Evolutionary conservation across 2,113 vertebrate species (phyloP).

Genomic region (Syngnathoides biaculeatus): DNA sequence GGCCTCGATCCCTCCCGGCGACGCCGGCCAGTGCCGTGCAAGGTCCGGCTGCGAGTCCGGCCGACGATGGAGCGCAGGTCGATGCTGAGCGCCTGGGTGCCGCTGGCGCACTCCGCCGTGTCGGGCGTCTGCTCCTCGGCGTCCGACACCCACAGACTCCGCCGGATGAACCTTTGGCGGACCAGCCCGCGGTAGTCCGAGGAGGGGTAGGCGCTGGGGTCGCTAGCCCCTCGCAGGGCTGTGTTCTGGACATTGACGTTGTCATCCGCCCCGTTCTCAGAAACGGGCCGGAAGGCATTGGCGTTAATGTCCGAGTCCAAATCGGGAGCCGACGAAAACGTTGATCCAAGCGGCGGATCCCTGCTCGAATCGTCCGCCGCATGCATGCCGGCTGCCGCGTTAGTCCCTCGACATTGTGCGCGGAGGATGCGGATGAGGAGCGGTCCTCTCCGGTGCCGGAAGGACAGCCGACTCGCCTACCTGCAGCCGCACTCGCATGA

Average conservation of each 20-base stretch:
- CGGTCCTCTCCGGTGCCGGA: constrained; percentile 60
- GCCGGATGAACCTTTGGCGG: constrained; percentile 86
- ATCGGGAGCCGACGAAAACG: constrained; percentile 64
- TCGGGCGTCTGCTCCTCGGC: constrained; percentile 82
- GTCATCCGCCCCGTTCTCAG: constrained; percentile 67
- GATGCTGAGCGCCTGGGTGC: constrained; percentile 48
- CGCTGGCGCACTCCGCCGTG: constrained; percentile 70
- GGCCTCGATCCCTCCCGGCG: constrained; percentile 49
- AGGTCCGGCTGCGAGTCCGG: constrained; percentile 52
- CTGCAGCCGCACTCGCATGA: constrained; percentile 59
- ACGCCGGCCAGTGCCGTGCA: constrained; percentile 48
- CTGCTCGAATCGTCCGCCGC: constrained; percentile 68
- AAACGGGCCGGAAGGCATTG: constrained; percentile 59
- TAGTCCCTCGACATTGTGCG: constrained; percentile 56
- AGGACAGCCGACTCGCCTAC: constrained; percentile 52
- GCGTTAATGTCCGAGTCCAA: constrained; percentile 69
- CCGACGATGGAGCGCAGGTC: constrained; percentile 67
- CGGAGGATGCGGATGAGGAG: constrained; percentile 32
- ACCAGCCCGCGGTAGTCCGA: constrained; percentile 69
- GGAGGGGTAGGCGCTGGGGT: constrained; percentile 64
- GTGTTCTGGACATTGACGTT: constrained; percentile 67
- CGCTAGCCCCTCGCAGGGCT: constrained; percentile 67
- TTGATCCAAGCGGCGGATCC: constrained; percentile 66
- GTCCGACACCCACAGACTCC: constrained; percentile 88
- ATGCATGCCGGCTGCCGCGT: constrained; percentile 70